Conservation (phyloP, 2,113 vertebrate species). For the Puma concolor region DNA sequence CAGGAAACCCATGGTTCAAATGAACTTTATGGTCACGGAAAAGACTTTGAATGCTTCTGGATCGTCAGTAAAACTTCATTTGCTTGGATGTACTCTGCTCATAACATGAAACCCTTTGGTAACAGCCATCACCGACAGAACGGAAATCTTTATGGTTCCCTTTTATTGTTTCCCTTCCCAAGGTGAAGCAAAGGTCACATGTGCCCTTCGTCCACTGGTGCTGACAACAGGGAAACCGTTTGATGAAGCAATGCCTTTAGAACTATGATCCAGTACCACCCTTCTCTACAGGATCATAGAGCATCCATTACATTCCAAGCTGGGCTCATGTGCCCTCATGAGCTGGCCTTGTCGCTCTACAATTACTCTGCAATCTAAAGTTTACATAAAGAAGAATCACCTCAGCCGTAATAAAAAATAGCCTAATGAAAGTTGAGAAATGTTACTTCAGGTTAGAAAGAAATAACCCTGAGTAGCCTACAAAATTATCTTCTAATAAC, state of each 20-base stretch:
- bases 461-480: not conserved
- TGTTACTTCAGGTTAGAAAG: not conserved
- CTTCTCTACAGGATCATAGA: not conserved
- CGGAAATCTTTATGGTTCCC: not conserved
- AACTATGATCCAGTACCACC: not conserved
- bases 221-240: not conserved
- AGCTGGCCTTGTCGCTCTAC: not conserved
- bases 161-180: not conserved
- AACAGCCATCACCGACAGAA: not conserved
- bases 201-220: not conserved
- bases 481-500: conserved; percentile 16
- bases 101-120: not conserved
- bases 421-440: not conserved
- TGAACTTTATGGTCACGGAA: not conserved
- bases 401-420: not conserved
- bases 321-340: not conserved
- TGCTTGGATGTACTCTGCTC: not conserved
- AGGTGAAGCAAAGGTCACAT: not conserved
- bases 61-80: conserved; percentile 34
- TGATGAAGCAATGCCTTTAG: not conserved
- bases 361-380: not conserved
- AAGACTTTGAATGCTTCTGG: not conserved
- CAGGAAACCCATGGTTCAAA: not conserved
- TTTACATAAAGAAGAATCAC: not conserved
- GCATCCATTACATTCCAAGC: not conserved